Evolutionary conservation across 2,888 invertebrate genomes (phyloP), one percentile per base, ranked within the genome.

Genomic region (Apodemia duryi): DNA sequence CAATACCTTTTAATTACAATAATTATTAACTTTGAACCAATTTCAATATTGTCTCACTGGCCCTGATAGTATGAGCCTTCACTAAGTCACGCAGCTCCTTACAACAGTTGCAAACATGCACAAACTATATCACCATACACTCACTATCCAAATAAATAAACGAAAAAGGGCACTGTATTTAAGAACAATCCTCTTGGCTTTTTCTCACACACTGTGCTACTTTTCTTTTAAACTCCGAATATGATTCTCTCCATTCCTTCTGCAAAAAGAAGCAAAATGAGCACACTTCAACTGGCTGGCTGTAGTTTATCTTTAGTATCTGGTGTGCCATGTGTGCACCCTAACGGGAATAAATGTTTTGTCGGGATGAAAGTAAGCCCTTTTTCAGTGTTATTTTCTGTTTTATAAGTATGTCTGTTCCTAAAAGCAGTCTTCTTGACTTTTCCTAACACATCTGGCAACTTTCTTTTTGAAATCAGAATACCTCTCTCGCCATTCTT

Each of bases 201-300:
- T 97, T 98, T 93, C 99, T 95, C 84, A 99, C 99, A 94, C 98
- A 98, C 92, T 96, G 95, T 80, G 98, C 98, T 85, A 99, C 99
- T 95, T 97, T 98, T 92, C 97, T 95, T 94, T 98, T 99, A 94
- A 99, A 99, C 93, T 98, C 98, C 90, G 96, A 93, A 93, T 97
- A 98, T 89, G 97, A 96, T 93, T 99, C 98, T 92, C 99, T 95
- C 98, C 98, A 98, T 94, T 98, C 98, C 95, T 99, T 99, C 97
- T 98, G 94, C 78, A 94, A 93, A 88, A 86, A 90, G 85, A 91
- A 91, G 84, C 77, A 88, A 77, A 88, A 91, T 90, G 83, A 90
- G 86, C 85, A 80, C 82, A 78, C 76, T 88, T 93, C 83, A 92
- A 94, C 70, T 60, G 57, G 32, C 57, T 60, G 57, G 13, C 57